Conservation (phyloP, 2,888 invertebrate genomes). For the Esperia sulphurella region DNA sequence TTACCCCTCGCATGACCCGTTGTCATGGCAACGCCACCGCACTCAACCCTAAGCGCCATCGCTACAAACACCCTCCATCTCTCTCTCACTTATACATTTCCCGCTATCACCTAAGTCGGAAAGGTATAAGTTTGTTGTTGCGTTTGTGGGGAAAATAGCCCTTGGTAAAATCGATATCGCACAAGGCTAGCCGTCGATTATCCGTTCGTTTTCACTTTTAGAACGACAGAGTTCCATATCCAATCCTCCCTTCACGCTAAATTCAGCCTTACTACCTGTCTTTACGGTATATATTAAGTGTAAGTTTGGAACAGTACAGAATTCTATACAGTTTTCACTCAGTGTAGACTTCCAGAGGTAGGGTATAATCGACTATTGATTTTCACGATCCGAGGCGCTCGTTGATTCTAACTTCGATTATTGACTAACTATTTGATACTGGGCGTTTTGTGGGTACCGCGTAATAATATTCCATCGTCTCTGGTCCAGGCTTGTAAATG, state of each 20-base stretch:
- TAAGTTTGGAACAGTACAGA: constrained; percentile 9
- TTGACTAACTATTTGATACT: constrained; percentile 18
- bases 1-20: constrained; percentile 61
- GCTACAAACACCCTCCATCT: constrained; percentile 22
- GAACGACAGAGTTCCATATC: constrained; percentile 25
- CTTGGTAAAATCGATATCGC: constrained; percentile 78
- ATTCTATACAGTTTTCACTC: constrained; percentile 12
- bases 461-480: too few species aligned
- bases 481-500: too few species aligned
- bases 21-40: constrained; percentile 58
- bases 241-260: background rate
- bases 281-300: constrained; percentile 16
- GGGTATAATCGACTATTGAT: constrained; percentile 67
- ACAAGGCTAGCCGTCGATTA: constrained; percentile 80
- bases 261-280: background rate
- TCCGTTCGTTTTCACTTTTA: constrained; percentile 41
- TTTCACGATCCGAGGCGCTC: constrained; percentile 49
- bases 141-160: constrained; percentile 46
- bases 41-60: constrained; percentile 33
- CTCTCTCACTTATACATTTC: constrained; percentile 26
- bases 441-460: too few species aligned
- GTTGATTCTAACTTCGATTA: constrained; percentile 54
- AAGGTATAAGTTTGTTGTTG: constrained; percentile 20
- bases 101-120: constrained; percentile 32
- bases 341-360: constrained; percentile 32